A percentile compares a stretch with the other conserved stretches of the same genome.
phyloP scores from a whole-genome alignment of 2,797 vertebrate species.

The Emys orbicularis region DNA sequence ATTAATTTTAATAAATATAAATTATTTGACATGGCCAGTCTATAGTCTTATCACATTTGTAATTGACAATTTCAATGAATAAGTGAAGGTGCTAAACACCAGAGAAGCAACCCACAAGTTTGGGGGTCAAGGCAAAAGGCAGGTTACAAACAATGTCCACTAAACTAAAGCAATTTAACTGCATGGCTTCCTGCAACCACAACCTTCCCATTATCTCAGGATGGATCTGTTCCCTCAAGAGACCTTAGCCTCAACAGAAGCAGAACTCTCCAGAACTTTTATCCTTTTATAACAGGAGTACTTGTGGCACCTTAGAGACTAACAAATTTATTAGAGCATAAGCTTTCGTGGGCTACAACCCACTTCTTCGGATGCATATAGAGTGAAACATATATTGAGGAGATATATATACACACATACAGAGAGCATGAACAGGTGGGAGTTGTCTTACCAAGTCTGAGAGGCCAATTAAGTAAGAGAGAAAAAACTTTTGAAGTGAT shows the following conservation, averaged over 20 bases:
- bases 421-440: too few species aligned
- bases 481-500: too few species aligned
- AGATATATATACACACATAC: too few species aligned
- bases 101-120: neutral
- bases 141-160: neutral
- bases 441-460: too few species aligned
- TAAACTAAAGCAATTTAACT: neutral
- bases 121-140: neutral
- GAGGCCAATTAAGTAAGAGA: too few species aligned
- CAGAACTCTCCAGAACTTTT: neutral
- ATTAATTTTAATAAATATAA: neutral
- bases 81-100: neutral
- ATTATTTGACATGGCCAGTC: neutral
- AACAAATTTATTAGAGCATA: too few species aligned
- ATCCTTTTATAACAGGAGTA: too few species aligned
- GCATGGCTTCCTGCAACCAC: neutral
- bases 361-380: too few species aligned
- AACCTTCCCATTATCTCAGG: neutral
- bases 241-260: neutral
- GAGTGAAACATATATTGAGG: too few species aligned
- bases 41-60: neutral
- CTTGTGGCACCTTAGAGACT: too few species aligned
- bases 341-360: too few species aligned
- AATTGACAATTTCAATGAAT: neutral
- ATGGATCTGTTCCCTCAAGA: neutral